phyloP scores from a whole-genome alignment of 2,888 invertebrate species.

The Drosophila pseudotakahashii region DNA sequence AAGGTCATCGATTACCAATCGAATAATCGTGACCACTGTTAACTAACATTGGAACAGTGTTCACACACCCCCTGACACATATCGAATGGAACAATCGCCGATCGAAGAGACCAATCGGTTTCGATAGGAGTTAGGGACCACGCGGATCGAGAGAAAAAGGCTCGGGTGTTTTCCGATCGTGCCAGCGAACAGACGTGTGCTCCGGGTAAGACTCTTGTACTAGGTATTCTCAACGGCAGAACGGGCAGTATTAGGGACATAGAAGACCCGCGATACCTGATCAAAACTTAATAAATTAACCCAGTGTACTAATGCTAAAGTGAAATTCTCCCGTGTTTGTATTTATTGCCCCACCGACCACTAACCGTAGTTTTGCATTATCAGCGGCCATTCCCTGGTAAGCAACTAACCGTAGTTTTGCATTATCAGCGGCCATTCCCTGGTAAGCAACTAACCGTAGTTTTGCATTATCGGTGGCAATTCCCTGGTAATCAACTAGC shows the following conservation, averaged over 20 bases:
- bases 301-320: too few species aligned
- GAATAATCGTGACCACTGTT: neutral
- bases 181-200: neutral
- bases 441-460: neutral
- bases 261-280: too few species aligned
- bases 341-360: neutral
- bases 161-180: neutral
- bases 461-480: neutral
- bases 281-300: slow-evolving; percentile 1
- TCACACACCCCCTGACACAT: neutral
- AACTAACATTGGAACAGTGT: neutral
- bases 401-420: neutral
- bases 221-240: neutral
- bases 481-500: neutral
- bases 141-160: neutral
- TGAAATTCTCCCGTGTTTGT: neutral
- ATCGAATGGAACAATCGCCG: neutral
- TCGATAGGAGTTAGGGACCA: neutral
- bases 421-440: neutral
- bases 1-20: neutral
- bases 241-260: neutral
- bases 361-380: neutral
- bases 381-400: too few species aligned
- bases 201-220: neutral
- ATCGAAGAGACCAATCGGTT: neutral